Conservation (phyloP, 2,888 invertebrate genomes). For the Priocnemis perturbator region DNA sequence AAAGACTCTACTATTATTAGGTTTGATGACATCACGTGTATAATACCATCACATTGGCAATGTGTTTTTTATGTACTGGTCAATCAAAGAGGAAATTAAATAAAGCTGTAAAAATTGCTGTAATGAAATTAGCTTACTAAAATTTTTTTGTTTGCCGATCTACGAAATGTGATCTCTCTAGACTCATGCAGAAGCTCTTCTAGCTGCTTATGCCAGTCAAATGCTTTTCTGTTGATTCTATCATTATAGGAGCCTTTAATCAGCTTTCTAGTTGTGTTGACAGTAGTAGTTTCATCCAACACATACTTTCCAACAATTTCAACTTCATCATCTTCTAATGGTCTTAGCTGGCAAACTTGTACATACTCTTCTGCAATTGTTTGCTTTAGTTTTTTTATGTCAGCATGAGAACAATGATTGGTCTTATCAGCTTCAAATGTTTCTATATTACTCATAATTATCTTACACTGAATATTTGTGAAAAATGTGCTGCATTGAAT, state of each 20-base stretch:
- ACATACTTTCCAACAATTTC: slow-evolving; percentile 75
- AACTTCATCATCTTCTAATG: slow-evolving; percentile 51
- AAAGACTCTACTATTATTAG: no score
- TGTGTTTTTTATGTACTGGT: no score
- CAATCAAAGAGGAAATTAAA: no score
- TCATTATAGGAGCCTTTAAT: slow-evolving; percentile 79
- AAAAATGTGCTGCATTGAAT: slow-evolving; percentile 82
- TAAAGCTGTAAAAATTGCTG: no score
- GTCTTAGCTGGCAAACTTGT: slow-evolving; percentile 78
- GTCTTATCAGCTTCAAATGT: slow-evolving; percentile 76
- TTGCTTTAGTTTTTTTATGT: slow-evolving; percentile 55
- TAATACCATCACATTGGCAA: no score
- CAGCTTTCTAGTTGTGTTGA: slow-evolving; percentile 76
- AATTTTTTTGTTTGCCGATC: no score
- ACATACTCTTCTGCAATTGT: slow-evolving; percentile 78
- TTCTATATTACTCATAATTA: slow-evolving; percentile 82
- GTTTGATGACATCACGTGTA: no score
- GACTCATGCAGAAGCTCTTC: slow-evolving; percentile 11
- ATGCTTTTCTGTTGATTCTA: slow-evolving; percentile 76
- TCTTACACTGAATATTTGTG: slow-evolving; percentile 81
- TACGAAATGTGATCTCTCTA: not conserved
- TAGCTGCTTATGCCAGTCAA: slow-evolving; percentile 72
- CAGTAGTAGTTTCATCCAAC: slow-evolving; percentile 75
- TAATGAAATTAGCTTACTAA: no score
- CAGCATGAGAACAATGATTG: slow-evolving; percentile 45